A percentile compares a stretch with the other conserved stretches of the same genome.
These are phyloP conservation scores for Heliconius congener DNA, from an alignment of 1,140 invertebrate species.

Conservation along the genomic window DNA sequence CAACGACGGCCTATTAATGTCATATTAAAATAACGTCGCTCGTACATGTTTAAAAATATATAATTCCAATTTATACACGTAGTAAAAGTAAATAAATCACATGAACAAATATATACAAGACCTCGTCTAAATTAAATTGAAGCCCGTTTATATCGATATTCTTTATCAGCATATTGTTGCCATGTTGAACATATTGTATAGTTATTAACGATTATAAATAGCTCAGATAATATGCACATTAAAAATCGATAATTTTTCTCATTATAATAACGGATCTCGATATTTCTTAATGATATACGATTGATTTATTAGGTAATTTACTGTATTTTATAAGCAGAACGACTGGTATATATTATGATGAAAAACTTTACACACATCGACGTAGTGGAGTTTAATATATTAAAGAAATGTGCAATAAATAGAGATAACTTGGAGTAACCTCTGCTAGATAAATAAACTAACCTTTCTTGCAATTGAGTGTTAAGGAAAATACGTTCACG, in stretches of 20 bases:
- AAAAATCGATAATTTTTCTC: conserved; percentile 5
- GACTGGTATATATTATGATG: no score
- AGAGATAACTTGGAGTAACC: conserved; percentile 9
- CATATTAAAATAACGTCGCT: no score
- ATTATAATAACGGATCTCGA: conserved; percentile 9
- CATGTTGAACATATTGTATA: conserved; percentile 4
- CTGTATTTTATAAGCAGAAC: neutral
- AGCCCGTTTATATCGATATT: conserved; percentile 1
- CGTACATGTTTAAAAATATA: no score
- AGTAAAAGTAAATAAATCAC: neutral
- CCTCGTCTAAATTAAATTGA: conserved; percentile 1
- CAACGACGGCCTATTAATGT: no score
- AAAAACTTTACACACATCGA: neutral
- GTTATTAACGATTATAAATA: conserved; percentile 10
- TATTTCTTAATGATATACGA: conserved; percentile 2
- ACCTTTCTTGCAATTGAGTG: conserved; percentile 12
- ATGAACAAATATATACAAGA: neutral
- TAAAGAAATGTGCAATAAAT: conserved; percentile 10
- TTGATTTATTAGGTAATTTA: neutral
- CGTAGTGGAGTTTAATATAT: neutral
- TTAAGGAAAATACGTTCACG: conserved; percentile 1
- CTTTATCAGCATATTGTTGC: conserved; percentile 7
- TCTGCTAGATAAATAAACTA: conserved; percentile 7
- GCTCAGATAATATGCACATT: conserved; percentile 15
- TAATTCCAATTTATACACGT: neutral